Percentiles rank a stretch among this genome's conserved stretches.
These are phyloP conservation scores for Pentamera pediparva DNA, from an alignment of 53 echinoderm and acorn worm genomes.

Conservation along the genomic window DNA sequence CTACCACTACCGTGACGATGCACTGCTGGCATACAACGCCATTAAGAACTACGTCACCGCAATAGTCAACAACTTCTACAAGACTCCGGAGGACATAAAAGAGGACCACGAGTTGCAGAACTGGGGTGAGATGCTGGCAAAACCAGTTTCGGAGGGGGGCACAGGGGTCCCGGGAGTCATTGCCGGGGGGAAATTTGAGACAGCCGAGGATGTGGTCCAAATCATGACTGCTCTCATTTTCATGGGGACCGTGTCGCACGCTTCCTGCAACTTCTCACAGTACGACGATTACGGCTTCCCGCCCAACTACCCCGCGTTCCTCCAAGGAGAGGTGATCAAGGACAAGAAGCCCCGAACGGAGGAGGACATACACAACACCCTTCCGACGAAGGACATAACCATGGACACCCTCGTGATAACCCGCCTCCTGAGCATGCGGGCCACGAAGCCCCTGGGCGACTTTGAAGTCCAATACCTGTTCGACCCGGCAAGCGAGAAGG, in stretches of 20 bases:
- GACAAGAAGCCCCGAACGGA: slow-evolving; percentile 43
- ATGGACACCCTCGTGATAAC: slow-evolving; percentile 37
- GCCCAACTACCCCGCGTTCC: slow-evolving; percentile 60
- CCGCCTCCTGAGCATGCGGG: slow-evolving; percentile 40
- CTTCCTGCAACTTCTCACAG: slow-evolving; percentile 69
- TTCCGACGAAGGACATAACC: slow-evolving; percentile 37
- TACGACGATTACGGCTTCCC: slow-evolving; percentile 84
- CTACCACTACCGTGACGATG: slow-evolving; percentile 87
- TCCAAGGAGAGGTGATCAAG: slow-evolving; percentile 46
- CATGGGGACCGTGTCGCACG: slow-evolving; percentile 64
- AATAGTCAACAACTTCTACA: slow-evolving; percentile 8
- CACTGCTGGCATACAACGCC: slow-evolving; percentile 52
- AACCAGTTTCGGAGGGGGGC: slow-evolving; percentile 28
- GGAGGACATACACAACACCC: slow-evolving; percentile 10
- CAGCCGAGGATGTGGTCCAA: slow-evolving; percentile 44
- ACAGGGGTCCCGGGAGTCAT: slow-evolving; percentile 59
- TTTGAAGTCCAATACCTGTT: slow-evolving; percentile 55
- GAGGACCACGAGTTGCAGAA: slow-evolving; percentile 68
- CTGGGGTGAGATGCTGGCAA: slow-evolving; percentile 46
- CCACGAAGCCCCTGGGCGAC: slow-evolving; percentile 45
- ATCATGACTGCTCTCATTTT: slow-evolving; percentile 64
- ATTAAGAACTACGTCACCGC: slow-evolving; percentile 37
- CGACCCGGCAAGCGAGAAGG: slow-evolving; percentile 40
- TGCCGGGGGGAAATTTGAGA: slow-evolving; percentile 51
- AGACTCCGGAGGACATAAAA: slow-evolving; percentile 29